Percentiles rank a stretch among this genome's conserved stretches.
Conservation (phyloP, 2,797 vertebrate genomes). For the Pelodytes ibericus region DNA sequence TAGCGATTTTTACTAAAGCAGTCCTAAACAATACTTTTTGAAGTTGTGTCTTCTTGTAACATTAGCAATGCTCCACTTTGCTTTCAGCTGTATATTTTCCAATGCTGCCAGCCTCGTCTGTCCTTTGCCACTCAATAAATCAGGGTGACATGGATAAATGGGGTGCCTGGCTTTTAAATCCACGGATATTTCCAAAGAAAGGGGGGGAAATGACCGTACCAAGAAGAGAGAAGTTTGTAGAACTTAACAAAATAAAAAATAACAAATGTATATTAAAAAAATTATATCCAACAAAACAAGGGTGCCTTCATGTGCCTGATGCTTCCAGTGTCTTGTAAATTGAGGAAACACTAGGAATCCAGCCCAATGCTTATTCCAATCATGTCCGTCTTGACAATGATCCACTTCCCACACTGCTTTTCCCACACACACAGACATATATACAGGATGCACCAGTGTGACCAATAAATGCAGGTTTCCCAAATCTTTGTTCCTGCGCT, state of each 20-base stretch:
- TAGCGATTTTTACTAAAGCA: constrained; percentile 65
- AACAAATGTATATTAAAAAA: constrained; percentile 47
- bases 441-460: constrained; percentile 53
- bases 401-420: constrained; percentile 52
- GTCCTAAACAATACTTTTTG: constrained; percentile 59
- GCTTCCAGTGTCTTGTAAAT: constrained; percentile 37
- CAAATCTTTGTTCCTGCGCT: constrained; percentile 35
- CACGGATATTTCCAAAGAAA: constrained; percentile 38
- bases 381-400: constrained; percentile 49
- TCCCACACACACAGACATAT: constrained; percentile 56
- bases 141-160: constrained; percentile 27
- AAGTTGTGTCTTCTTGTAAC: constrained; percentile 53
- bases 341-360: constrained; percentile 49
- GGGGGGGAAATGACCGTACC: constrained; percentile 12
- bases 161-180: constrained; percentile 55
- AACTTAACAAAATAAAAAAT: constrained; percentile 49
- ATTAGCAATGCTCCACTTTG: constrained; percentile 27
- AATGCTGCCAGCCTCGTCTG: constrained; percentile 16
- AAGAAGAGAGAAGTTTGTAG: constrained; percentile 12
- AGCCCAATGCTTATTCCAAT: constrained; percentile 54
- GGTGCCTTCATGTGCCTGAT: constrained; percentile 34
- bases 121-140: constrained; percentile 18
- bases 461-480: constrained; percentile 46
- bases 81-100: constrained; percentile 3
- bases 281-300: constrained; percentile 47